These are phyloP conservation scores for Dysidea cf. avara DNA, from an alignment of 37 sponge, comb jelly and placozoan species.

Conservation along the genomic window DNA sequence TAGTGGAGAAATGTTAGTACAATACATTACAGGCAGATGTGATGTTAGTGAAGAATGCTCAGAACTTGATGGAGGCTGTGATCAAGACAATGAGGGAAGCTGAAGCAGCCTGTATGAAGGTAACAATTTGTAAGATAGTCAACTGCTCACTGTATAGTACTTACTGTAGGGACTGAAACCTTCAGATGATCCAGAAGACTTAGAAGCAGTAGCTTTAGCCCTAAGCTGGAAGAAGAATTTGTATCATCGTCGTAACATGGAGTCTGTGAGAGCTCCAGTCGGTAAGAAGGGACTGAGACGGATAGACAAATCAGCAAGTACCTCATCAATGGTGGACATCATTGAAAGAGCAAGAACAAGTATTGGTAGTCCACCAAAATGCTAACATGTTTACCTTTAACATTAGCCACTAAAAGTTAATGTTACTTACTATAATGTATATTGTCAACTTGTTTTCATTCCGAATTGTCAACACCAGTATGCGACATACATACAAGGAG, in stretches of 20 bases:
- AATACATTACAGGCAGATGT: constrained; percentile 62
- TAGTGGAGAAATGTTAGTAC: background rate
- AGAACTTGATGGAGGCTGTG: constrained; percentile 89
- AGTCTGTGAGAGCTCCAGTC: constrained; percentile 56
- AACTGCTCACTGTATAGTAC: too few species aligned
- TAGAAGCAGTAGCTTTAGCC: constrained; percentile 42
- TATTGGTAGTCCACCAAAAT: too few species aligned
- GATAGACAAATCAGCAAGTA: constrained; percentile 26
- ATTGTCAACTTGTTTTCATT: too few species aligned
- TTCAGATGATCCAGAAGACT: constrained; percentile 28
- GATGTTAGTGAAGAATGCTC: constrained; percentile 86
- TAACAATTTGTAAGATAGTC: constrained; percentile 7
- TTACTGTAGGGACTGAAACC: constrained; percentile 23
- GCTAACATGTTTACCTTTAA: too few species aligned
- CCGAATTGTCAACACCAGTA: too few species aligned
- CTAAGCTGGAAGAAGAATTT: constrained; percentile 62
- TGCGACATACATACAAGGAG: too few species aligned
- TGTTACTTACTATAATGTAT: too few species aligned
- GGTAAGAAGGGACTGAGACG: constrained; percentile 63
- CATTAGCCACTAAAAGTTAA: too few species aligned
- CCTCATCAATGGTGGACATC: too few species aligned
- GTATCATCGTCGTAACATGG: constrained; percentile 66
- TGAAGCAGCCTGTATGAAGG: constrained; percentile 92
- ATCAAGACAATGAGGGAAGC: constrained; percentile 79
- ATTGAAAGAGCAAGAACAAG: too few species aligned